These are phyloP conservation scores for Pyrrhura leucotis DNA, from an alignment of 2,797 vertebrate genomes.

Conservation along the genomic window DNA sequence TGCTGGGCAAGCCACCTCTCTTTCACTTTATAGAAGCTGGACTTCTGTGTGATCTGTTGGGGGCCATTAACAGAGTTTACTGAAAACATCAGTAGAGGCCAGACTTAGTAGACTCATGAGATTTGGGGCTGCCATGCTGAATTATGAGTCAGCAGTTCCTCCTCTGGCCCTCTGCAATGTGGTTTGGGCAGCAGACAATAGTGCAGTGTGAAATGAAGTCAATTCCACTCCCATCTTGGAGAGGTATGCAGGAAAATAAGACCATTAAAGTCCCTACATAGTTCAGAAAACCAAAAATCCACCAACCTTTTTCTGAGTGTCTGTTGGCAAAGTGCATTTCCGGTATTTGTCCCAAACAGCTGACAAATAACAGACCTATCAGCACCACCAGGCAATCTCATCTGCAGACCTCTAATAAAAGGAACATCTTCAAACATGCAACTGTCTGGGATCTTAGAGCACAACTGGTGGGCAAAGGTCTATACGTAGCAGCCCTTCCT, in stretches of 20 bases:
- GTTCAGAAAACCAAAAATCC: neutral
- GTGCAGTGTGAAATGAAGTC: neutral
- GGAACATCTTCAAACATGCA: neutral
- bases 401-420: neutral
- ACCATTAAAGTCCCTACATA: neutral
- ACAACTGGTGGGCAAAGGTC: neutral
- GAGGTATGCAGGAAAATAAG: neutral
- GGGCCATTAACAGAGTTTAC: neutral
- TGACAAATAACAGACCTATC: neutral
- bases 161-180: neutral
- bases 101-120: neutral
- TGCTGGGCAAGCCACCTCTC: neutral
- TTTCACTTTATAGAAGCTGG: constrained; percentile 5
- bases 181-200: constrained; percentile 24
- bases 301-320: neutral
- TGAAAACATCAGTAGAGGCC: neutral
- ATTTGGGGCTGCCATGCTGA: constrained; percentile 4
- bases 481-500: neutral
- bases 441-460: neutral
- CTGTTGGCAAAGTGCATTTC: neutral
- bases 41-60: neutral
- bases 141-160: constrained; percentile 20
- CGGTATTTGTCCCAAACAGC: neutral
- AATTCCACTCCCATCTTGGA: neutral
- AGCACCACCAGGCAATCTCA: neutral